phyloP scores from a whole-genome alignment of 2,888 invertebrate species.

The Tolmerus cingulatus region DNA sequence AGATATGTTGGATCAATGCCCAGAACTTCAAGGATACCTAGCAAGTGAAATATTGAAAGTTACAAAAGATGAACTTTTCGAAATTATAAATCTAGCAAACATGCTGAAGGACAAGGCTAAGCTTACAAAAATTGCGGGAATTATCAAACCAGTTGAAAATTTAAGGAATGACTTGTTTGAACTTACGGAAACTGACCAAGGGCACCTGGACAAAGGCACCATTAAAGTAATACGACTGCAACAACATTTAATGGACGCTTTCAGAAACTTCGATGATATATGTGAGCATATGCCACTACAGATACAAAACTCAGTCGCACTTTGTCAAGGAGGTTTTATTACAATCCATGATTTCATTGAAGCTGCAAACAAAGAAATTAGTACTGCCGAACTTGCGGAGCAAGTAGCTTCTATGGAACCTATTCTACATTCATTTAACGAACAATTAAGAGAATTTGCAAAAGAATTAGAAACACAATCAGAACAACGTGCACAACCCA shows the following conservation, averaged over 20 bases:
- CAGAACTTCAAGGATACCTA: background rate
- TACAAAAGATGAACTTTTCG: background rate
- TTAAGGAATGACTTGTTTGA: background rate
- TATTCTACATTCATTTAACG: background rate
- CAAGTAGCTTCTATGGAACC: background rate
- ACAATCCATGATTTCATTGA: conserved; percentile 15
- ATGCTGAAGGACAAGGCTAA: background rate
- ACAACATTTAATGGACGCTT: conserved; percentile 57
- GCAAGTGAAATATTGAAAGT: conserved; percentile 2
- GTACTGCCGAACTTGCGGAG: background rate
- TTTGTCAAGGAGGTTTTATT: background rate
- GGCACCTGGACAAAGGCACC: conserved; percentile 55
- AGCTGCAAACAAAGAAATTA: background rate
- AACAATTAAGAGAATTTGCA: background rate
- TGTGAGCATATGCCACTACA: conserved; percentile 53
- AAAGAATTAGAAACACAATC: background rate
- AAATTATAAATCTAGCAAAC: background rate
- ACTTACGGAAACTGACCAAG: background rate
- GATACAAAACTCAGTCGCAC: conserved; percentile 51
- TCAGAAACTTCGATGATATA: conserved; percentile 57
- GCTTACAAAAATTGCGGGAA: background rate
- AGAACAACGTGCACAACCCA: background rate
- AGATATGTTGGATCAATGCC: background rate
- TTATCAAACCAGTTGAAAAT: background rate
- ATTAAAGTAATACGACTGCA: conserved; percentile 56